phyloP scores from a whole-genome alignment of 2,113 vertebrate genomes.

The Steatornis caripensis region DNA sequence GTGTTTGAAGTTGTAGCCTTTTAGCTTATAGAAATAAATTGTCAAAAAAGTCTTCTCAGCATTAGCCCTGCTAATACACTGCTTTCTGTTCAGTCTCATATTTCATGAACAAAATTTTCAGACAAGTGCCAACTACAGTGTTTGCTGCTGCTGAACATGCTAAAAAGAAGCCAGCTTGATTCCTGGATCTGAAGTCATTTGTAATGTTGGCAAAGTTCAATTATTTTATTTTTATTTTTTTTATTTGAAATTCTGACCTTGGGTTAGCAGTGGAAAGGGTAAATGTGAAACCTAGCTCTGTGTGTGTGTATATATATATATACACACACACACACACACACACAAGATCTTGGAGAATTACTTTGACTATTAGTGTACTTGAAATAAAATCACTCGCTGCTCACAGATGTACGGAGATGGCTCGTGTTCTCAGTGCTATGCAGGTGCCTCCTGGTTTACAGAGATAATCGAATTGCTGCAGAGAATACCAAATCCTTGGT shows the following conservation, averaged over 20 bases:
- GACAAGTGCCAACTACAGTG: neutral
- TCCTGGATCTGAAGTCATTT: neutral
- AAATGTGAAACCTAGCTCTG: neutral
- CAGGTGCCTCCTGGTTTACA: neutral
- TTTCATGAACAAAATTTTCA: neutral
- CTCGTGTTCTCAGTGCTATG: neutral
- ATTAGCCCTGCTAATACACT: neutral
- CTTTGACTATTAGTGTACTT: neutral
- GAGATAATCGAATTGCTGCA: neutral
- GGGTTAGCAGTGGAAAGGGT: neutral
- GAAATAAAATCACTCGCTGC: neutral
- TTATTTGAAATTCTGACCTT: neutral
- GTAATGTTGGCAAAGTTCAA: neutral
- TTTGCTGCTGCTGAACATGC: neutral
- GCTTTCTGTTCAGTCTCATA: neutral
- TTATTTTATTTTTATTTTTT: neutral
- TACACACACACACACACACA: fast-evolving
- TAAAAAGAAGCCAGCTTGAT: neutral
- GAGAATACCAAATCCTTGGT: neutral
- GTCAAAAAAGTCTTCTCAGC: neutral
- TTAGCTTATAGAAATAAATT: neutral
- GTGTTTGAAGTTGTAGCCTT: neutral
- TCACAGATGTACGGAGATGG: neutral
- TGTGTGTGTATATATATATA: fast-evolving
- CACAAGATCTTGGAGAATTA: neutral